Percentiles rank a stretch among this genome's conserved stretches.
phyloP scores from a whole-genome alignment of 2,888 invertebrate genomes.

The Mystacides longicornis region DNA sequence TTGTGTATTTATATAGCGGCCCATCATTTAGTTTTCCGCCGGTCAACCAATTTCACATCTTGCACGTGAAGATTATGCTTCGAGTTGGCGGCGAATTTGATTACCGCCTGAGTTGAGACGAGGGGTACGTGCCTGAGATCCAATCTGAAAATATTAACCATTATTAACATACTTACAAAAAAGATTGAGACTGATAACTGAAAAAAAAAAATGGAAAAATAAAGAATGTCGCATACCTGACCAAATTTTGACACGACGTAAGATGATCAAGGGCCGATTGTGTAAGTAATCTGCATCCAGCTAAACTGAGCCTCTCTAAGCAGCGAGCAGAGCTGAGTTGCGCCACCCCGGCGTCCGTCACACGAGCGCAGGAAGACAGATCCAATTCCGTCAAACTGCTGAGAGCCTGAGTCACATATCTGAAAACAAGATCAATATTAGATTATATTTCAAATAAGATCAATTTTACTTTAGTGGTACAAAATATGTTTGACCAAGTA shows the following conservation, averaged over 20 bases:
- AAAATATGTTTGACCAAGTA: too few relatives aligned
- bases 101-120: slow-evolving; percentile 73
- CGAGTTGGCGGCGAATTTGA: slow-evolving; percentile 75
- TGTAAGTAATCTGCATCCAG: slow-evolving; percentile 74
- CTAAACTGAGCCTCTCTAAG: slow-evolving; percentile 68
- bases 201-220: background rate
- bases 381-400: slow-evolving; percentile 69
- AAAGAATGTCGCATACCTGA: slow-evolving; percentile 32
- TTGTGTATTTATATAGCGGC: background rate
- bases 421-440: slow-evolving; percentile 27
- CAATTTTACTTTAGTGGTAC: too few relatives aligned
- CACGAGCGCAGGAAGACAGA: slow-evolving; percentile 77
- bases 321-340: slow-evolving; percentile 72
- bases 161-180: background rate
- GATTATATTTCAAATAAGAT: too few relatives aligned
- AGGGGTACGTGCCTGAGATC: slow-evolving; percentile 75
- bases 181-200: background rate
- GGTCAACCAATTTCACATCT: slow-evolving; percentile 69
- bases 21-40: slow-evolving; percentile 38
- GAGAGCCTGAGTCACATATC: slow-evolving; percentile 68
- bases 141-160: slow-evolving; percentile 39
- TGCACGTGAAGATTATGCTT: slow-evolving; percentile 72
- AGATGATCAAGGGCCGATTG: slow-evolving; percentile 78
- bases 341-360: slow-evolving; percentile 86
- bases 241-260: slow-evolving; percentile 64